Evolutionary conservation across 2,113 vertebrate genomes (phyloP).

Genomic region (Arvicanthis niloticus): DNA sequence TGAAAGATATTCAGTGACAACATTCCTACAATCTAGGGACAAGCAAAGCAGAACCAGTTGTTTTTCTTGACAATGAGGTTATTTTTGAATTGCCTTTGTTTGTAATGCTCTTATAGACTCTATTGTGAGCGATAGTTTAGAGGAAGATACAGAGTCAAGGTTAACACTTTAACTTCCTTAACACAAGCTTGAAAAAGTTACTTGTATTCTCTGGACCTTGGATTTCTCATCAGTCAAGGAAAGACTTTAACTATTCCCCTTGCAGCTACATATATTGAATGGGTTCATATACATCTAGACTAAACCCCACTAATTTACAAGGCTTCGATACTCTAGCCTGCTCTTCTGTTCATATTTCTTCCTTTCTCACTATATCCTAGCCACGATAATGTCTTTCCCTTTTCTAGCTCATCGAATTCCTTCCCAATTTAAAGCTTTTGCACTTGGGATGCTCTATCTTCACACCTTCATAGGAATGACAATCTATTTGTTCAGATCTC

Average conservation of each 20-base stretch:
- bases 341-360: not conserved
- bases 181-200: conserved; percentile 8
- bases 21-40: not conserved
- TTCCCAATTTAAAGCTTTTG: not conserved
- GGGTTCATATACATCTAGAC: not conserved
- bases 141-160: not conserved
- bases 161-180: not conserved
- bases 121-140: not conserved
- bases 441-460: not conserved
- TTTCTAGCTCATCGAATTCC: not conserved
- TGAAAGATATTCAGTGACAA: not conserved
- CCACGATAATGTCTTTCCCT: not conserved
- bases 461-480: not conserved
- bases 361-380: not conserved
- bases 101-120: not conserved
- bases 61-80: not conserved
- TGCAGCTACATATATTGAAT: not conserved
- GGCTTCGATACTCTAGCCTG: accelerated
- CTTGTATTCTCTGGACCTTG: not conserved
- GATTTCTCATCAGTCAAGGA: conserved; percentile 27
- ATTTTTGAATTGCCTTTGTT: conserved; percentile 12
- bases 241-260: not conserved
- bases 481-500: not conserved
- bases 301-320: not conserved
- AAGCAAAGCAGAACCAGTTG: not conserved